A percentile compares a stretch with the other conserved stretches of the same genome.
phyloP scores from a whole-genome alignment of 2,113 vertebrate species.

The Mobula birostris region DNA sequence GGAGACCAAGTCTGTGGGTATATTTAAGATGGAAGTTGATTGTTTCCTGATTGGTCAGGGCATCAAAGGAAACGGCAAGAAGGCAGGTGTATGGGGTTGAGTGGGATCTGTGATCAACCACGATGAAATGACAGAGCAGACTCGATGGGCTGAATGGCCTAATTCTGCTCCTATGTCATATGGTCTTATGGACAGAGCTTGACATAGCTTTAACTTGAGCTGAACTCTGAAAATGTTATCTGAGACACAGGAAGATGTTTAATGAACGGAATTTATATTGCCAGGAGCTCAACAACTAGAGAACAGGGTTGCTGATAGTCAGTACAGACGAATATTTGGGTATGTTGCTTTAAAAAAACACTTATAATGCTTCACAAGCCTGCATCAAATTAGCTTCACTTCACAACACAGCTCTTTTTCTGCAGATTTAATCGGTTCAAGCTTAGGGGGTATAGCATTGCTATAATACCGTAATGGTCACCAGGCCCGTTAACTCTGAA shows the following conservation, averaged over 20 bases:
- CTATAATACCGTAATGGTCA: background rate
- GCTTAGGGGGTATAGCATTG: constrained; percentile 39
- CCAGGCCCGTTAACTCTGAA: background rate
- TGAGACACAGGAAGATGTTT: background rate
- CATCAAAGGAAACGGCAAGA: too few relatives aligned
- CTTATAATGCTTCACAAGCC: constrained; percentile 10
- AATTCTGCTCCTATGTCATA: too few relatives aligned
- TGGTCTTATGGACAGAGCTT: background rate
- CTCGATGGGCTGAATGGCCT: too few relatives aligned
- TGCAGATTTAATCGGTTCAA: constrained; percentile 31
- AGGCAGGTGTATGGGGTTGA: too few relatives aligned
- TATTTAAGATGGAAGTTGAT: too few relatives aligned
- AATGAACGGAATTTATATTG: background rate
- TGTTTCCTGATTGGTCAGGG: too few relatives aligned
- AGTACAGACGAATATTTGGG: constrained; percentile 30
- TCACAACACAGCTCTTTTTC: constrained; percentile 23
- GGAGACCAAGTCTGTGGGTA: too few relatives aligned
- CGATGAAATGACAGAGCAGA: too few relatives aligned
- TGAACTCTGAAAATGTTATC: constrained; percentile 33
- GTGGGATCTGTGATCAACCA: too few relatives aligned
- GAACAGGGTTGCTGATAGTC: background rate
- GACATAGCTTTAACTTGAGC: constrained; percentile 1
- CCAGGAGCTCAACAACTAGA: background rate
- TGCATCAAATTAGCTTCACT: constrained; percentile 43
- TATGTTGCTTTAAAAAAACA: constrained; percentile 20